phyloP scores from a whole-genome alignment of 2,113 vertebrate species.

The Lepisosteus osseus region DNA sequence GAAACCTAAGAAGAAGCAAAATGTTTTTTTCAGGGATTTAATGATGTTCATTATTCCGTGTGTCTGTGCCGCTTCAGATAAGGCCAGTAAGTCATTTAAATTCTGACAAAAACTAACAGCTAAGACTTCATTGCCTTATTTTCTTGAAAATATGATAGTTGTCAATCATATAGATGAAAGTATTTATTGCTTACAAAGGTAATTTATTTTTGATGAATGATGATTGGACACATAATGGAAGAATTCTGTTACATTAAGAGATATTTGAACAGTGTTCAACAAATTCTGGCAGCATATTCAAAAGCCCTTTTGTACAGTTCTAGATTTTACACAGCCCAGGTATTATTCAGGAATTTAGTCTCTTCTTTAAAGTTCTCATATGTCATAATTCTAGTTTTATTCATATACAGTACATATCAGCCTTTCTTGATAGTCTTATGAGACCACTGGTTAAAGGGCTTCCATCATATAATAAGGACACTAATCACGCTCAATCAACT shows the following conservation, averaged over 20 bases:
- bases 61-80: conserved; percentile 6
- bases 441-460: too few relatives aligned
- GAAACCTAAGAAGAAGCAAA: conserved; percentile 6
- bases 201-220: not conserved
- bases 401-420: too few relatives aligned
- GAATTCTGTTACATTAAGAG: not conserved
- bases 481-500: too few relatives aligned
- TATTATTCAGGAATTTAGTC: not conserved
- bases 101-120: conserved; percentile 10
- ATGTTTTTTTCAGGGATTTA: conserved; percentile 13
- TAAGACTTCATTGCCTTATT: not conserved
- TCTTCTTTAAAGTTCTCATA: too few relatives aligned
- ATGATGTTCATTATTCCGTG: conserved; percentile 1
- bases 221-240: not conserved
- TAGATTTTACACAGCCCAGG: too few relatives aligned
- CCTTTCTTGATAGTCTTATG: too few relatives aligned
- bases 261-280: not conserved
- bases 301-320: too few relatives aligned
- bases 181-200: conserved; percentile 9
- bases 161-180: conserved; percentile 16
- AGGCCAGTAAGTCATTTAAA: conserved; percentile 20
- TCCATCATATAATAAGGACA: too few relatives aligned
- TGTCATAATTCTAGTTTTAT: too few relatives aligned
- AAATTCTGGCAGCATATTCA: too few relatives aligned
- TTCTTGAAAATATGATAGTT: not conserved